phyloP scores from a whole-genome alignment of 2,797 vertebrate genomes.

The Channa striata region DNA sequence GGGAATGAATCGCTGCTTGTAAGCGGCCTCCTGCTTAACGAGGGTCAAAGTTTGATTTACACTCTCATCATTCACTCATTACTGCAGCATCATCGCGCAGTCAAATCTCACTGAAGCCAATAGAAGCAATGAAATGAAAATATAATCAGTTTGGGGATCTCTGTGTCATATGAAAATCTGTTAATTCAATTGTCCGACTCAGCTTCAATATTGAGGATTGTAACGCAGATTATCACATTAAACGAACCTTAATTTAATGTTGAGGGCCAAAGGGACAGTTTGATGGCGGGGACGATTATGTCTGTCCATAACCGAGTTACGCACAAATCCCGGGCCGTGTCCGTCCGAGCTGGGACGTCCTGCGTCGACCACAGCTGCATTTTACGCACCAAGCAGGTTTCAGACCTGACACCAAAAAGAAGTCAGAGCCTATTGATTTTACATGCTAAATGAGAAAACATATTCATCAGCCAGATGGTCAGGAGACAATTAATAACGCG shows the following conservation, averaged over 20 bases:
- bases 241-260: conserved; percentile 78
- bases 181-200: conserved; percentile 83
- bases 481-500: neutral
- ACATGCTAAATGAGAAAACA: rapidly evolving
- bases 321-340: conserved; percentile 24
- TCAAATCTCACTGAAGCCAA: conserved; percentile 70
- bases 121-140: conserved; percentile 61
- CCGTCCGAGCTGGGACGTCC: conserved; percentile 41
- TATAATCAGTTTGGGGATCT: conserved; percentile 64
- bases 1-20: neutral
- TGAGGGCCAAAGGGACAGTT: conserved; percentile 73
- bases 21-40: conserved; percentile 39
- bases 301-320: conserved; percentile 64
- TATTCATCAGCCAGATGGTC: neutral
- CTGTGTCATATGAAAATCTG: conserved; percentile 75
- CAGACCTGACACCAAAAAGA: neutral
- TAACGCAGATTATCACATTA: conserved; percentile 86
- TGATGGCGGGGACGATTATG: conserved; percentile 65
- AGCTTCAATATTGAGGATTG: conserved; percentile 76
- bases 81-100: conserved; percentile 40
- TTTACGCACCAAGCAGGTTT: conserved; percentile 26
- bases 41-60: conserved; percentile 67
- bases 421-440: neutral
- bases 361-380: conserved; percentile 16
- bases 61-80: conserved; percentile 53